Evolutionary conservation across 2,797 vertebrate genomes (phyloP), one percentile per base, ranked within the genome.

Genomic region (Lepus townsendii): DNA sequence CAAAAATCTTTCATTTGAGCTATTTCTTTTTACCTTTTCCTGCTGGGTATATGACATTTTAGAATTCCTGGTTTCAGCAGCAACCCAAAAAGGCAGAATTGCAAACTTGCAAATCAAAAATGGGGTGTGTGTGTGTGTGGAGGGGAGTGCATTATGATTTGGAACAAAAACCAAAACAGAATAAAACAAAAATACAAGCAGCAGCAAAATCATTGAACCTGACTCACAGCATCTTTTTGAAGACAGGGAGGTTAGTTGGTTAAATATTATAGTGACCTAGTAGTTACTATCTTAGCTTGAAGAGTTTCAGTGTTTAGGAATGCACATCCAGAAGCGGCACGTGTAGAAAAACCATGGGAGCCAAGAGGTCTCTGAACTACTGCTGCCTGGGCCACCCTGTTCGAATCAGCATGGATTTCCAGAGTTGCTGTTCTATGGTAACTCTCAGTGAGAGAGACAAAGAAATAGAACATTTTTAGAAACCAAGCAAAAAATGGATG

Each of bases 201-300:
- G 96, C 95, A 91, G 95, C 95, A 91, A 96, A 97, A 93, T 83
- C 87, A 94, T 0, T 91, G 94, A 93, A 16, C 87, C 96, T 96
- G 96, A 91, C 87, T 95, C 71, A 69, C 17, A 90, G 87, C 66
- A 89, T 89, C 94, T 86, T 96, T 89, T 91, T 93, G 92, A 96
- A 96, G 96, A 96, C 91, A 96, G 97, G 97, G 97, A 94, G 92
- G 96, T 97, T 97, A 97, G 96, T 97, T 71, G 94, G 97, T 97
- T 97, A 97, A 95, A 38, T 76, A 52, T 54, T 54, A 88, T 75
- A 93, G 83, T 91, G 85, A 86, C 13, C 89, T 83, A 52, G 75
- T 16, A 63, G 90, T 35, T 22, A 26, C 79, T 83, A 30, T 22
- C 79, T 83, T 62, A 77, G 75, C 87, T 38, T n/a, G 32, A 76